Conservation (phyloP, 2,888 invertebrate genomes). For the Artemia sinica region DNA sequence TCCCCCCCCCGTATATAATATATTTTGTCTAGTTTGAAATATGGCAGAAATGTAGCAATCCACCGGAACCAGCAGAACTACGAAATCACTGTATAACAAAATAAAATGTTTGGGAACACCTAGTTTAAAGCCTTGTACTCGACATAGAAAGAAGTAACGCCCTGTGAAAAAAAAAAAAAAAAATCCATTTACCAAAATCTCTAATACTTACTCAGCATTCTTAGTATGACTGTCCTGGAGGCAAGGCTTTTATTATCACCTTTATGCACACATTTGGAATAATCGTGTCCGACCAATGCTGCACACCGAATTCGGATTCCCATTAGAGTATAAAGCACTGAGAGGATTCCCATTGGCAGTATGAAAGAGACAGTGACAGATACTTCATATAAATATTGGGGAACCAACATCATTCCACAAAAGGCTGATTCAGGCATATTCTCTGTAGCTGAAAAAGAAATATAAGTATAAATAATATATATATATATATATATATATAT, state of each 20-base stretch:
- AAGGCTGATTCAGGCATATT: slow-evolving; percentile 49
- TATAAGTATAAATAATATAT: slow-evolving; percentile 17
- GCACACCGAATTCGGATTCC: slow-evolving; percentile 30
- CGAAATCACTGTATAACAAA: too few species aligned
- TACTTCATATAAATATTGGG: slow-evolving; percentile 55
- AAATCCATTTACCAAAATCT: too few species aligned
- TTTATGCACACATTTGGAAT: slow-evolving; percentile 34
- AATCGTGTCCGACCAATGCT: slow-evolving; percentile 31
- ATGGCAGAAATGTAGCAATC: too few species aligned
- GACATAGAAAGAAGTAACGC: too few species aligned
- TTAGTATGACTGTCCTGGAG: slow-evolving; percentile 48
- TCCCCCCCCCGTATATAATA: too few species aligned
- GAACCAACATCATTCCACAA: slow-evolving; percentile 47
- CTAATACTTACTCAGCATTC: slow-evolving; percentile 52
- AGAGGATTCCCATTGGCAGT: slow-evolving; percentile 49
- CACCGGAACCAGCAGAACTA: too few species aligned
- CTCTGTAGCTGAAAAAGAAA: slow-evolving; percentile 15
- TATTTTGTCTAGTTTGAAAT: too few species aligned
- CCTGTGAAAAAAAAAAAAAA: too few species aligned
- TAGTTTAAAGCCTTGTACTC: too few species aligned
- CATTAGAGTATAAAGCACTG: slow-evolving; percentile 60
- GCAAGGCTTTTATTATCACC: slow-evolving; percentile 44
- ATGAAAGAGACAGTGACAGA: slow-evolving; percentile 69
- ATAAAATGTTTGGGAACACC: too few species aligned
- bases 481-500: slow-evolving; percentile 10